Conservation (phyloP, 2,113 vertebrate species). For the Phyllostomus discolor region DNA sequence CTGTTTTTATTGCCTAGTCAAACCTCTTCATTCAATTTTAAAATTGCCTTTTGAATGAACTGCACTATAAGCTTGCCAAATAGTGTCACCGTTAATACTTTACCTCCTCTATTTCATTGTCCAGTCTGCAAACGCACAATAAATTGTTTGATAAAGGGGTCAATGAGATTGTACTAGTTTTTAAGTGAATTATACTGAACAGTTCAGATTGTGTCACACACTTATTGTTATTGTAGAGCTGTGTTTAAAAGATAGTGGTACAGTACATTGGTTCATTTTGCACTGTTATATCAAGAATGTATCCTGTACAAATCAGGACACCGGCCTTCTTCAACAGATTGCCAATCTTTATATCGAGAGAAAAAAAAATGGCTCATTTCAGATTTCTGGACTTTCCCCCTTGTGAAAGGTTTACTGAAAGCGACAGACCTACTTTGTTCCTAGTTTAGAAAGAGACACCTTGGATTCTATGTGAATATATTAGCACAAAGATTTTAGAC, state of each 20-base stretch:
- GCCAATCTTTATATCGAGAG: background rate
- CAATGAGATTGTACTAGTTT: conserved; percentile 83
- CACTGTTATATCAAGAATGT: background rate
- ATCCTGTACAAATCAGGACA: conserved; percentile 45
- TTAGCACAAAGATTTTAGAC: conserved; percentile 16
- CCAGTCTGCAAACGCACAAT: conserved; percentile 83
- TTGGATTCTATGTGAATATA: background rate
- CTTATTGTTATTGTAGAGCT: conserved; percentile 45
- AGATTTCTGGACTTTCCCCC: background rate
- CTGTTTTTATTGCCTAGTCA: conserved; percentile 97
- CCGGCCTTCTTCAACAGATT: conserved; percentile 23
- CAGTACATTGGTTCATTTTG: conserved; percentile 8
- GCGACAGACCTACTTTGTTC: background rate
- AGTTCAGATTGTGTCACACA: conserved; percentile 76
- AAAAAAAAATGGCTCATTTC: background rate
- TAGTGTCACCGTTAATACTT: conserved; percentile 89
- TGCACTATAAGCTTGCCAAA: conserved; percentile 86
- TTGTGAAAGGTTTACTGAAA: background rate
- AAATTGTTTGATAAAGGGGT: conserved; percentile 87
- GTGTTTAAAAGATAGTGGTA: conserved; percentile 58
- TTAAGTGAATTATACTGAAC: conserved; percentile 81
- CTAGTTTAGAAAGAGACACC: background rate
- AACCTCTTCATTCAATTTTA: conserved; percentile 97
- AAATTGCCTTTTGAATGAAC: conserved; percentile 98
- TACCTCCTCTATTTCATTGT: conserved; percentile 85